Conservation (phyloP, 2,797 vertebrate genomes). For the Eospalax fontanierii region DNA sequence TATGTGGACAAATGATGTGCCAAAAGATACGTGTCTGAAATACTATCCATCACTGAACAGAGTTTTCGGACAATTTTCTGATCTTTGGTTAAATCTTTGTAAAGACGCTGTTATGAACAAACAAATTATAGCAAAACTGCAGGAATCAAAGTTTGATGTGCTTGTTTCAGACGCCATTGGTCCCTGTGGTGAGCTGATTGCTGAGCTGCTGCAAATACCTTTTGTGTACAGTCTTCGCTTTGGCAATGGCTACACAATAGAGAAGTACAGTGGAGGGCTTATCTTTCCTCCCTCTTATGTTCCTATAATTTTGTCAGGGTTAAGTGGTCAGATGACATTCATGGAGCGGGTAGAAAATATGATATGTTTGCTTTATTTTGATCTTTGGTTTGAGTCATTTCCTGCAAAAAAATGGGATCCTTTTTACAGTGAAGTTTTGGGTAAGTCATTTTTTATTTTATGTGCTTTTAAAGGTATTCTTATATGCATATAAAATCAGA, state of each 20-base stretch:
- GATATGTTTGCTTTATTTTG: conserved; percentile 73
- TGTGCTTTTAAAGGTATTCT: not conserved
- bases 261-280: conserved; percentile 86
- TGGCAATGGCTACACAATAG: conserved; percentile 81
- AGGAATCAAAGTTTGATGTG: conserved; percentile 84
- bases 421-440: conserved; percentile 85
- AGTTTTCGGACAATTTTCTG: not conserved
- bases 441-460: conserved; percentile 75
- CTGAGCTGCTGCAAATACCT: conserved; percentile 88
- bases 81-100: conserved; percentile 59
- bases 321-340: conserved; percentile 83
- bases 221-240: conserved; percentile 89
- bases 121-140: conserved; percentile 84
- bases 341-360: conserved; percentile 77
- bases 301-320: conserved; percentile 58
- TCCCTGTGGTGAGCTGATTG: conserved; percentile 76
- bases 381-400: not conserved
- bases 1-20: conserved; percentile 79
- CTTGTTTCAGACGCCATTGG: conserved; percentile 84
- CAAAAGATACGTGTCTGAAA: conserved; percentile 61
- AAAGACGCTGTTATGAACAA: conserved; percentile 71
- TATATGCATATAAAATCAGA: not conserved
- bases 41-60: conserved; percentile 51
- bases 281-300: conserved; percentile 87
- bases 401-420: conserved; percentile 75